These are phyloP conservation scores for Dynastes maya DNA, from an alignment of 2,888 invertebrate genomes.

Conservation along the genomic window DNA sequence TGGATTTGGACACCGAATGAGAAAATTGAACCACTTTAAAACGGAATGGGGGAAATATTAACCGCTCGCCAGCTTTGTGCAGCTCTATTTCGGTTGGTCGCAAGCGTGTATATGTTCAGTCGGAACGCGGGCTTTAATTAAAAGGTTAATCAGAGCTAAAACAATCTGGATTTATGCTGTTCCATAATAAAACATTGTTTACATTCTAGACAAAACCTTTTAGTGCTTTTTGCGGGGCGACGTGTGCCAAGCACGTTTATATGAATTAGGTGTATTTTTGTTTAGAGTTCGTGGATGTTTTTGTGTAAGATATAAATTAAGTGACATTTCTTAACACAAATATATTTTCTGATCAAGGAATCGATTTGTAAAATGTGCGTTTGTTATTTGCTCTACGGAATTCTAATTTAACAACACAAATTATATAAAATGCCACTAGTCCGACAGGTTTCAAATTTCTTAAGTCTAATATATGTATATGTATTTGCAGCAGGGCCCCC, in stretches of 20 bases:
- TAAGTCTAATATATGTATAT: too few species aligned
- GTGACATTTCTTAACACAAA: too few species aligned
- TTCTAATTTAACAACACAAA: too few species aligned
- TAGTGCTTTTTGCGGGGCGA: not conserved
- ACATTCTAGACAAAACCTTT: slow-evolving; percentile 47
- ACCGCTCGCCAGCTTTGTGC: slow-evolving; percentile 24
- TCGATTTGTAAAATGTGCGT: too few species aligned
- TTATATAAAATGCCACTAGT: too few species aligned
- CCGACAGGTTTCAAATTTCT: too few species aligned
- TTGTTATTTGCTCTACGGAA: too few species aligned
- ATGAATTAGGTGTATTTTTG: not conserved
- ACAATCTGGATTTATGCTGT: slow-evolving; percentile 52
- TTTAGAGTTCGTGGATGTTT: too few species aligned
- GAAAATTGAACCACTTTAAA: slow-evolving; percentile 54
- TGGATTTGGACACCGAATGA: slow-evolving; percentile 52
- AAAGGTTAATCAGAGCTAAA: slow-evolving; percentile 56
- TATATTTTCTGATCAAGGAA: too few species aligned
- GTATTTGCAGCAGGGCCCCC: too few species aligned
- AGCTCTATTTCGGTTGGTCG: not conserved
- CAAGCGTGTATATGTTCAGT: slow-evolving; percentile 42
- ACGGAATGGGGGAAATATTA: slow-evolving; percentile 40
- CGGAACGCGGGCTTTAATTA: slow-evolving; percentile 53
- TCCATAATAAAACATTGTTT: slow-evolving; percentile 51
- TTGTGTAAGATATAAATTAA: too few species aligned
- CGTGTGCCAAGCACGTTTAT: too few species aligned